A percentile compares a stretch with the other conserved stretches of the same genome.
Evolutionary conservation across 1,140 invertebrate species (phyloP).

Genomic region (Heliconius hewitsoni): DNA sequence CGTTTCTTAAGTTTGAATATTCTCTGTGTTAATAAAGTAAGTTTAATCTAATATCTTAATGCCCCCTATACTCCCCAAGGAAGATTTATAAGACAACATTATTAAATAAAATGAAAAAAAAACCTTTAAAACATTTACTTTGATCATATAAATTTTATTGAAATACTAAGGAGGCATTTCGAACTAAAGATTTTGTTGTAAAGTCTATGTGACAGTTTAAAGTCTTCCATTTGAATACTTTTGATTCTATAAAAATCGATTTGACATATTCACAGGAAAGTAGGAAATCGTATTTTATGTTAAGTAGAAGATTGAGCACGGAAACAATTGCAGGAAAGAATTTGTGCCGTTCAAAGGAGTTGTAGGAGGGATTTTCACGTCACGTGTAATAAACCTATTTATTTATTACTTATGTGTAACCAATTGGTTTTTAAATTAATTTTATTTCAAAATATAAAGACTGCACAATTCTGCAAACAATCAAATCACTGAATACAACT

Average conservation of each 20-base stretch:
- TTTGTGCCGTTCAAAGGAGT: background rate
- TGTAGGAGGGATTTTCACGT: background rate
- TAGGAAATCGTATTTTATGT: background rate
- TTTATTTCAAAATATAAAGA: no score
- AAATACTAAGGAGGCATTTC: background rate
- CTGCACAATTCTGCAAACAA: no score
- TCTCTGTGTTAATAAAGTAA: no score
- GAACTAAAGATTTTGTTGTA: background rate
- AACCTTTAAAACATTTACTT: no score
- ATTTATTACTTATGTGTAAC: background rate
- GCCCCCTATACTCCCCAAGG: background rate
- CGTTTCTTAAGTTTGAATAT: no score
- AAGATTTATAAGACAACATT: background rate
- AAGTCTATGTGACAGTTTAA: slow-evolving; percentile 1
- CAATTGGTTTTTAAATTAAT: no score
- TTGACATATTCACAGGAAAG: background rate
- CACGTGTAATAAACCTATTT: background rate
- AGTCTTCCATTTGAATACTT: background rate
- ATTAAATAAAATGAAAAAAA: no score
- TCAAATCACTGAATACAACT: no score
- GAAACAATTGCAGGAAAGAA: background rate
- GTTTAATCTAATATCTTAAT: background rate
- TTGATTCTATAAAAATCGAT: background rate
- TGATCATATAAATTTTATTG: no score
- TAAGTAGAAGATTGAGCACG: background rate